Base-by-base conservation (phyloP, 1,140 invertebrate species). In the Amyelois transitella region DNA sequence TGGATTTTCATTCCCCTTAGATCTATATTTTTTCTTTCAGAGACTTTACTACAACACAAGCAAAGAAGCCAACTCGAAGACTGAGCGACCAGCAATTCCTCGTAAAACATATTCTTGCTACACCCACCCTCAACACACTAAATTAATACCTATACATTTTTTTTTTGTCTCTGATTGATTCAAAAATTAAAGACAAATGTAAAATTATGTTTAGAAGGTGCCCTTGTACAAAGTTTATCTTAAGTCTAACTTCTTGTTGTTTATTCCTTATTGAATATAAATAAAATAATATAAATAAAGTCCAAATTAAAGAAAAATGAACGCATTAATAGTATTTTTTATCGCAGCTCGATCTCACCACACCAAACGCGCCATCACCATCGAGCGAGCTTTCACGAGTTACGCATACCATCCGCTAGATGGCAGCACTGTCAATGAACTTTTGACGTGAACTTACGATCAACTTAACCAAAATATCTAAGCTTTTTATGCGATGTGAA, bases 361-460 rank as follows among this genome's bases (percentile, higher is more conserved):
- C 64, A 64, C 28, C 28, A 75, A 63, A 14, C 63, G 60, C n/a
- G n/a, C n/a, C n/a, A n/a, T n/a, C n/a, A n/a, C n/a, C n/a, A 76
- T 78, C 64, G 69, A 81, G 71, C 53, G 81, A 83, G 78, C 81
- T 81, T 86, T 81, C 64, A 62, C 55, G 38, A 17, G 57, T 55
- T 72, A 64, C 64, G 55, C 78, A 77, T 86, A 55, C 78, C 73
- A 53, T 21, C 60, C 60, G 69, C 74, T 81, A 86, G 83, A 84
- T 83, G 83, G 76, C 75, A 64, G 18, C 51, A 57, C 48, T 55
- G 55, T 64, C 62, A 74, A 72, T 86, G 83, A 84, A 86, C 81
- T 86, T 86, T 86, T 86, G 83, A 86, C 83, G 77, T 86, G 81
- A 84, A 86, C 81, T 84, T 86, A 63, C 78, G 76, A 74, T 72